Evolutionary conservation across 2,797 vertebrate genomes (phyloP).

Genomic region (Alauda arvensis): DNA sequence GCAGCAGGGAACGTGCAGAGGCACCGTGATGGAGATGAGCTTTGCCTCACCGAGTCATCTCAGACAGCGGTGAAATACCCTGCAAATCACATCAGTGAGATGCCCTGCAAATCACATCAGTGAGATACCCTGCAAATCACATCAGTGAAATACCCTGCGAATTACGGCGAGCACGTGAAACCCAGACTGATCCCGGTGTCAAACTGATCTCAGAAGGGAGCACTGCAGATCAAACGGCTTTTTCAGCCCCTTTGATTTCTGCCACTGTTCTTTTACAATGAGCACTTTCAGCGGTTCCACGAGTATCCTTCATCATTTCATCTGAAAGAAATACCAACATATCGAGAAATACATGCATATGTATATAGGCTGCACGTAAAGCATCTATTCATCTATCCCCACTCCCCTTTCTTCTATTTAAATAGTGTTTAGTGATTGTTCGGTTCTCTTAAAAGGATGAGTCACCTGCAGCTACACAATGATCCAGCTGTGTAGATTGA

Average conservation of each 20-base stretch:
- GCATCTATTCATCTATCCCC: neutral
- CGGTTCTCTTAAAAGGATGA: constrained; percentile 19
- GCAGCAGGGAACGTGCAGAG: neutral
- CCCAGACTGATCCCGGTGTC: neutral
- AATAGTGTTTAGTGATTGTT: neutral
- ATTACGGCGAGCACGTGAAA: neutral
- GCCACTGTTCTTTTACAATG: neutral
- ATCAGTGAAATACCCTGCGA: neutral
- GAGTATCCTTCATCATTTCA: neutral
- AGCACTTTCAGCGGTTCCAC: neutral
- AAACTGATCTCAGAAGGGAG: neutral
- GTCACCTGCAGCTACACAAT: constrained; percentile 7
- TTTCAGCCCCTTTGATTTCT: neutral
- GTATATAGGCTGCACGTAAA: neutral
- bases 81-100: neutral
- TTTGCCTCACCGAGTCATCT: neutral
- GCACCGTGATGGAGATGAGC: neutral
- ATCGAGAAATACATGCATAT: neutral
- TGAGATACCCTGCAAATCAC: neutral
- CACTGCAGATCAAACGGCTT: neutral
- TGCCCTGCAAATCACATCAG: neutral
- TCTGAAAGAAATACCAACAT: neutral
- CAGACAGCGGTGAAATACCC: neutral
- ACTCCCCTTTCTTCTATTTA: neutral
- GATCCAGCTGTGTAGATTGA: neutral